Percentiles rank a stretch among this genome's conserved stretches.
Evolutionary conservation across 2,888 invertebrate genomes (phyloP).

Genomic region (Unio pictorum): DNA sequence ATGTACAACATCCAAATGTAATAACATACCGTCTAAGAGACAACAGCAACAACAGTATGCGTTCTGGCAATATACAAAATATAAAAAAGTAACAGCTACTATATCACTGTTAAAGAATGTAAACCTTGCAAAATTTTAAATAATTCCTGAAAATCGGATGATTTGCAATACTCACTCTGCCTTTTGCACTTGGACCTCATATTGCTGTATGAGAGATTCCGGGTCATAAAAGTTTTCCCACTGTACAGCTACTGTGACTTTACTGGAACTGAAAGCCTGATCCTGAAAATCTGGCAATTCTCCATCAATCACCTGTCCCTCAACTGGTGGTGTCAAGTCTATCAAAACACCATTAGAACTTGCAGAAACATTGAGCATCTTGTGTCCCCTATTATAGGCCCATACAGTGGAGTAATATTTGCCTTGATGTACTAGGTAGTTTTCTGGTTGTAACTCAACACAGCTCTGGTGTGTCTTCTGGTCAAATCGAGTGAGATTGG

Average conservation of each 20-base stretch:
- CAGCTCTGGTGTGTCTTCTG: conserved; percentile 20
- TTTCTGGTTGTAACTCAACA: conserved; percentile 15
- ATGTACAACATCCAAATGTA: too few species aligned
- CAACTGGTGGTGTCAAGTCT: conserved; percentile 44
- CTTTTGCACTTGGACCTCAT: conserved; percentile 34
- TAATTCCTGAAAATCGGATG: too few species aligned
- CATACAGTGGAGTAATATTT: conserved; percentile 26
- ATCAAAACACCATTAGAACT: conserved; percentile 40
- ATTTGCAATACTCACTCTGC: conserved; percentile 17
- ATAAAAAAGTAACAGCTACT: too few species aligned
- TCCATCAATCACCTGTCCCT: conserved; percentile 47
- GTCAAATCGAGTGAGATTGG: conserved; percentile 10
- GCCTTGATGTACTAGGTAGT: conserved; percentile 20
- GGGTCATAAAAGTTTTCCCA: conserved; percentile 50
- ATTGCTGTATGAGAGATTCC: conserved; percentile 48
- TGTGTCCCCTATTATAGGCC: conserved; percentile 40
- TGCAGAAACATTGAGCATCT: conserved; percentile 30
- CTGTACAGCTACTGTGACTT: conserved; percentile 42
- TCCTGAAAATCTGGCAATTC: conserved; percentile 26
- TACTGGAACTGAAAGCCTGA: conserved; percentile 37
- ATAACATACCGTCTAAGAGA: too few species aligned
- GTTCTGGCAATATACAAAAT: too few species aligned
- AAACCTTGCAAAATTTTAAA: too few species aligned
- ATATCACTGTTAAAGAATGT: too few species aligned
- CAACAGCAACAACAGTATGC: too few species aligned